Evolutionary conservation across 2,113 vertebrate genomes (phyloP), one percentile per base, ranked within the genome.

Genomic region (Boulengeromyrus knoepffleri): DNA sequence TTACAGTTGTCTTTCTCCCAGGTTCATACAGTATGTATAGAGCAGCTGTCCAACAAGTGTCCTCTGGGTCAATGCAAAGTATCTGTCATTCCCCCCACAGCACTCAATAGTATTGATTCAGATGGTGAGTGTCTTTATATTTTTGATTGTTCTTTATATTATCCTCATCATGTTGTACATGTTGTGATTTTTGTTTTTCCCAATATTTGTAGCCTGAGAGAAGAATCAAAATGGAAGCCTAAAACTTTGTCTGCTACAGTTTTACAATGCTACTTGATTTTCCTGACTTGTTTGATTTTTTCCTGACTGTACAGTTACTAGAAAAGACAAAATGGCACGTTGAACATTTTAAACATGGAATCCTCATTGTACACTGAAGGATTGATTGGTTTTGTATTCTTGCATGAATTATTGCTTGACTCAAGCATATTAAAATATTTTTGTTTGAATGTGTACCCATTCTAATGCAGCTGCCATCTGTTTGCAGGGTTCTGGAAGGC

Each of bases 21-120:
- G 99, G 98, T 99, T 47, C 99, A 99, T 94, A 96, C 97, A 0
- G 91, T 94, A 0, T 99, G 98, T 93, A 99, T 97, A 93, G 98
- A 99, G 0, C 95, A 97, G 91, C 92, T 99, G 89, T 95, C 97
- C 88, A 96, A 91, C 36, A 99, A 98, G 95, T 99, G 99, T 92
- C 99, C 99, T 0, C 96, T 99, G 88, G 99, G 99, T 88, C 97
- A 98, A 90, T 99, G 98, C 91, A 99, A 99, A 94, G 99, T 99
- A 56, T 99, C 98, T 0, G 97, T 99, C 92, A 99, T 99, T 92
- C 98, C 99, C 6, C 98, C 99, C 7, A 99, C 98, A 0, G 98
- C 98, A 0, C 97, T 99, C 74, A 99, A 99, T 96, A 99, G 98
- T 96, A 99, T 99, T 45, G 99, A 99, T 93, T 99, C 99, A 0